A percentile compares a stretch with the other conserved stretches of the same genome.
Conservation (phyloP, 2,797 vertebrate genomes). For the Pristis pectinata region DNA sequence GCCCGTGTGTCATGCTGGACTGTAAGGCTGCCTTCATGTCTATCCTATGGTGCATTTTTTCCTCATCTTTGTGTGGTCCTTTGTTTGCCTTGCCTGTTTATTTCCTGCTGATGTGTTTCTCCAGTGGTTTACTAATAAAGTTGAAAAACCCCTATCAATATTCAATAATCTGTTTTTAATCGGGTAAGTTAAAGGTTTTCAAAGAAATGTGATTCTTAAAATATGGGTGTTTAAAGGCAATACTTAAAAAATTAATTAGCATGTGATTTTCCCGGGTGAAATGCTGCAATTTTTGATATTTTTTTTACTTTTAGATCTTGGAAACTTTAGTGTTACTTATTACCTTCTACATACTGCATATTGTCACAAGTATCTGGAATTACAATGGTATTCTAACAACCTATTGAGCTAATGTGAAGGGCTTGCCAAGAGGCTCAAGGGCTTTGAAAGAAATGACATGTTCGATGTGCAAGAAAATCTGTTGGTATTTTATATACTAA, state of each 20-base stretch:
- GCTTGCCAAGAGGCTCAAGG: background rate
- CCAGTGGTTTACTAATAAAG: background rate
- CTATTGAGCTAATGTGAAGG: background rate
- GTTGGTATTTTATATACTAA: background rate
- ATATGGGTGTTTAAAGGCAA: background rate
- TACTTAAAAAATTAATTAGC: background rate
- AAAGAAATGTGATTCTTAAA: background rate
- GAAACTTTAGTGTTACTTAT: background rate
- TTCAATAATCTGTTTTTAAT: background rate
- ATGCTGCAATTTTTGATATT: background rate
- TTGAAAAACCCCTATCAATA: background rate
- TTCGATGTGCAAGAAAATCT: background rate
- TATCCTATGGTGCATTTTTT: constrained; percentile 19
- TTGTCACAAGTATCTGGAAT: no score
- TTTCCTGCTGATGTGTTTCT: constrained; percentile 10
- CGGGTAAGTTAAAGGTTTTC: background rate
- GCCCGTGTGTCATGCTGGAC: constrained; percentile 73
- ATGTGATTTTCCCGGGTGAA: background rate
- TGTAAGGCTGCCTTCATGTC: constrained; percentile 63
- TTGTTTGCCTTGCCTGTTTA: constrained; percentile 30
- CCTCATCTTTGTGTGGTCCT: constrained; percentile 42
- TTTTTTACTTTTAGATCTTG: background rate
- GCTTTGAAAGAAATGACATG: background rate
- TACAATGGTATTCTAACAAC: background rate
- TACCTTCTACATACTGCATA: background rate